Evolutionary conservation across 2,888 invertebrate genomes (phyloP), one percentile per base, ranked within the genome.

Genomic region (Branchellion lobata): DNA sequence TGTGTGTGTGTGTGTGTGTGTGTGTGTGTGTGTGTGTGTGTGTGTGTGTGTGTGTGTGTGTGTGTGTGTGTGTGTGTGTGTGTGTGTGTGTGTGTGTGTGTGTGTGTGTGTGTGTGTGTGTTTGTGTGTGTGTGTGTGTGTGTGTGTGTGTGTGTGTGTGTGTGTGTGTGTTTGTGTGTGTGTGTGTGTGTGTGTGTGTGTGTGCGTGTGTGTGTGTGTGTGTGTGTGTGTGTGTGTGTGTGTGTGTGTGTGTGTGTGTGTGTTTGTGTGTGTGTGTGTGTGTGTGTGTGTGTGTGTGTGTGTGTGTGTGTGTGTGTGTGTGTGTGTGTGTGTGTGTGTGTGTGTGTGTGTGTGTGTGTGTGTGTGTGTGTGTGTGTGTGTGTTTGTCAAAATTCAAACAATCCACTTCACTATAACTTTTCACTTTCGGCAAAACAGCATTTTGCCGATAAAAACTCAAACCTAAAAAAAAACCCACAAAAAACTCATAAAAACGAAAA

Each of bases 101-200:
- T 47, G 47, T 47, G 47, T 47, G 47, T 47, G 47, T 47, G 47
- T 47, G 47, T 47, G 47, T 47, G 47, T 47, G 47, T 47, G 47
- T 47, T 8, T 47, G 47, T 47, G 47, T 47, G 47, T 47, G 47
- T 47, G 47, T 47, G 47, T 47, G 47, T 47, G 47, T 47, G 47
- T 47, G 47, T 47, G 47, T 47, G 47, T 47, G 47, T 47, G 47
- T 47, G 47, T 47, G 47, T 47, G 47, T 47, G 47, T 47, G 47
- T 47, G 47, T 47, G 47, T 47, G 47, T 47, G 47, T 47, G 47
- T 47, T 8, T 47, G 47, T 47, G 47, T 47, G 47, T 47, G 47
- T 65, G 68, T 65, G 68, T 29, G 68, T 29, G 68, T 29, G 29
- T n/a, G 24, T n/a, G 68, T 65, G 68, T 24, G 68, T 29, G 68